These are phyloP conservation scores for Limanda limanda DNA, from an alignment of 2,113 vertebrate species.

Conservation along the genomic window DNA sequence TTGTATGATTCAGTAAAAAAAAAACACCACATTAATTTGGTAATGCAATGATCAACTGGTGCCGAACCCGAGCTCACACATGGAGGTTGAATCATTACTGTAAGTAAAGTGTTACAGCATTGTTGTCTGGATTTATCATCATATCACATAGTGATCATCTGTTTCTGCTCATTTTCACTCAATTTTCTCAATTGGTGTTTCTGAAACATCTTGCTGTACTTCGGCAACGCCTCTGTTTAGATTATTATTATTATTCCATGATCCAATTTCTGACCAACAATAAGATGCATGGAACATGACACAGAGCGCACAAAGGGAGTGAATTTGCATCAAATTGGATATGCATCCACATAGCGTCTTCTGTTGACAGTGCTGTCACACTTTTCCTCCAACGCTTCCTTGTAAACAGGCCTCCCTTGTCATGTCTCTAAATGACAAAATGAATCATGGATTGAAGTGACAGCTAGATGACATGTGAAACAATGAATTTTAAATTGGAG, in stretches of 20 bases:
- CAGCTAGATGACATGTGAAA: conserved; percentile 51
- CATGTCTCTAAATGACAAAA: conserved; percentile 39
- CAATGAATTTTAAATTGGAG: conserved; percentile 27
- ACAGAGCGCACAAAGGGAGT: conserved; percentile 7
- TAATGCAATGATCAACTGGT: background rate
- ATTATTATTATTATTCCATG: conserved; percentile 30
- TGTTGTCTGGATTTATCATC: conserved; percentile 9
- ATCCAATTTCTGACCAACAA: conserved; percentile 51
- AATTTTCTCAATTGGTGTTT: background rate
- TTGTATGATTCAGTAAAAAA: too few relatives aligned
- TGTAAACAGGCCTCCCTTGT: conserved; percentile 40
- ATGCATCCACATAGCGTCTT: conserved; percentile 20
- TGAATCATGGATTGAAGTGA: conserved; percentile 52
- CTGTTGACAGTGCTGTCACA: conserved; percentile 52
- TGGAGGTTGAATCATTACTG: background rate
- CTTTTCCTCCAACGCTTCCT: conserved; percentile 24
- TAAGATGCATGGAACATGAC: conserved; percentile 38
- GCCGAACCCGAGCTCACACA: background rate
- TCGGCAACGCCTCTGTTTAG: background rate
- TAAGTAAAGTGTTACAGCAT: conserved; percentile 2
- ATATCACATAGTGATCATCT: background rate
- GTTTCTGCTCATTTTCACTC: background rate
- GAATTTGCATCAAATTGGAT: conserved; percentile 52
- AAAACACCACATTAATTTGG: background rate
- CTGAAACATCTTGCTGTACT: conserved; percentile 4